These are phyloP conservation scores for Rhadinocentrus ornatus DNA, from an alignment of 2,797 vertebrate species.

Conservation along the genomic window DNA sequence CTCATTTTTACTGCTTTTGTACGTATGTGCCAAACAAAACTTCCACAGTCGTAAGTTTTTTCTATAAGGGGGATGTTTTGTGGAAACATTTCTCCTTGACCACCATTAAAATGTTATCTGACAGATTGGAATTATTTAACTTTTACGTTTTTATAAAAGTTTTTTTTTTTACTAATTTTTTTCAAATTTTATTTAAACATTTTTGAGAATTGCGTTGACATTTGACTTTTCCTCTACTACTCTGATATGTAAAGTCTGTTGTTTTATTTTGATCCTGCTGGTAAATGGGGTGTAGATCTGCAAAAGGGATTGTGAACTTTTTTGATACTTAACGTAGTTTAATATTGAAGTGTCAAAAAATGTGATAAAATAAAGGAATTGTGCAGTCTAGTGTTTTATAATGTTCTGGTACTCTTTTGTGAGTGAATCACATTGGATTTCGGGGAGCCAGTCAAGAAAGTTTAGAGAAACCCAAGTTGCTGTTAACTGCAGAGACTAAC, in stretches of 20 bases:
- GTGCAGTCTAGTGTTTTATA: not conserved
- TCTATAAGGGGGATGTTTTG: too few species aligned
- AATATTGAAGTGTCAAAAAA: not conserved
- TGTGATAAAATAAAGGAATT: not conserved
- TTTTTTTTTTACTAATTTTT: too few species aligned
- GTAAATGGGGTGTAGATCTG: not conserved
- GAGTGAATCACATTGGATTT: not conserved
- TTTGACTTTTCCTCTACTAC: not conserved
- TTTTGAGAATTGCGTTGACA: not conserved
- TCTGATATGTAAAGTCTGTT: not conserved
- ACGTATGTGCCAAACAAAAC: too few species aligned
- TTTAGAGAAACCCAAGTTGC: not conserved
- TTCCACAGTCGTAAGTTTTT: too few species aligned
- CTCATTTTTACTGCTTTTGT: too few species aligned
- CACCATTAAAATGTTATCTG: too few species aligned
- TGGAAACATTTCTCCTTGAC: too few species aligned
- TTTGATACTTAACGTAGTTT: not conserved
- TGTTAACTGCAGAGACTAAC: not conserved
- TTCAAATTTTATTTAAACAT: too few species aligned
- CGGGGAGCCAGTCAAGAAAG: not conserved
- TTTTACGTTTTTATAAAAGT: too few species aligned
- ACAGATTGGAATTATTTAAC: too few species aligned
- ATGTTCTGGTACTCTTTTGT: not conserved
- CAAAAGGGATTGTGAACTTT: not conserved
- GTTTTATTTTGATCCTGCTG: not conserved